Evolutionary conservation across 2,888 invertebrate species (phyloP), one percentile per base, ranked within the genome.

Genomic region (Luffia ferchaultella): DNA sequence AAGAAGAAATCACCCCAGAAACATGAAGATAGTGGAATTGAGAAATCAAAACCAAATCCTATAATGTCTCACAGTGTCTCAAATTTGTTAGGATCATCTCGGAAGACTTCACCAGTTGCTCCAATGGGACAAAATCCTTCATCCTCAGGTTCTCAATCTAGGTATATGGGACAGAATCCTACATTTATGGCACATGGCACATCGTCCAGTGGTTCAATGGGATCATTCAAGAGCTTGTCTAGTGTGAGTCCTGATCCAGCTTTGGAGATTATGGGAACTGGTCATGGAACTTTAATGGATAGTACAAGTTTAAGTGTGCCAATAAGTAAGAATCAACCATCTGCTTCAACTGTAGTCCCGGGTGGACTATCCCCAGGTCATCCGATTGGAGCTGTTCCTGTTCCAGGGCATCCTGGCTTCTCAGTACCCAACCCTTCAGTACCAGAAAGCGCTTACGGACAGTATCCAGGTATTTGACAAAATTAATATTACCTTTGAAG

Each of bases 61-160:
- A 64, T 62, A 18, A 79, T 79, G 77, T 70, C 79, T 2, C 82
- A 83, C 50, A 82, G 83, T 54, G 82, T 83, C 45, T 79, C 83
- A 16, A 83, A 73, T 63, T 59, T 83, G 20, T 60, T 83, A 41
- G 74, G 76, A 2, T 20, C 46, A n/a, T 15, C 16, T 3, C 16
- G n/a, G 1, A 71, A 70, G 40, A 52, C 60, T 15, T 18, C 42
- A 2, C 61, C 64, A 0, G 58, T 66, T 2, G 59, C 63, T 2
- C 67, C 65, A 1, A 57, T 67, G 9, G 69, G 69, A n/a, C 59
- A 56, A 48, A 53, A 53, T 20, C 54, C 58, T 9, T 50, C 56
- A 46, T 7, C 41, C 57, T 30, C 48, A 53, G 54, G 54, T 55
- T 59, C 7, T 55, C 57, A n/a, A 54, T 60, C 53, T 49, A 58